phyloP scores from a whole-genome alignment of 2,113 vertebrate genomes.

The Motacilla tschutschensis region DNA sequence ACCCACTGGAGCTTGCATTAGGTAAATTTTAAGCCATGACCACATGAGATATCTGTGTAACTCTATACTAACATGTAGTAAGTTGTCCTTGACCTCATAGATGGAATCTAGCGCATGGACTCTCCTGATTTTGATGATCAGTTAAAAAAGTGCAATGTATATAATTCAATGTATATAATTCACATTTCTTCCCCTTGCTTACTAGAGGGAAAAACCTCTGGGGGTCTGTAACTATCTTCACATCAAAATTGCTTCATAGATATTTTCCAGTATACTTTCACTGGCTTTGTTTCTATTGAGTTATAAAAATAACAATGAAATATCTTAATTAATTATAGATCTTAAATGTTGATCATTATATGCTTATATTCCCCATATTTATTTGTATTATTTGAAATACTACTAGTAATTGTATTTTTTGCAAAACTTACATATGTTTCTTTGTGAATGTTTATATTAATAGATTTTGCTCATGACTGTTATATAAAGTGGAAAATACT shows the following conservation, averaged over 20 bases:
- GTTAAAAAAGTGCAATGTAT: background rate
- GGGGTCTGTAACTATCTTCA: background rate
- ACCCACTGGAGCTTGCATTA: background rate
- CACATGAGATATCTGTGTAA: background rate
- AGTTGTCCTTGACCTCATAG: background rate
- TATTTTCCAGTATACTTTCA: background rate
- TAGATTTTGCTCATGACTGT: background rate
- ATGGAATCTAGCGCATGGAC: background rate
- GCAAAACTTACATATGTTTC: background rate
- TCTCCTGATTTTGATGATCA: background rate
- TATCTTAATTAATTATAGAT: background rate
- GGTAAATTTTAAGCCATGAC: background rate
- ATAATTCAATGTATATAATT: background rate
- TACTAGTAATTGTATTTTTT: background rate
- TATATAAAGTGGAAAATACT: background rate
- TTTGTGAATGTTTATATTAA: background rate
- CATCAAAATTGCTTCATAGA: background rate
- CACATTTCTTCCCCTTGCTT: background rate
- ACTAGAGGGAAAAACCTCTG: background rate
- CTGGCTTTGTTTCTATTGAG: background rate
- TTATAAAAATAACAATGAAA: background rate
- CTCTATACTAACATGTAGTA: background rate
- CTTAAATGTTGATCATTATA: background rate
- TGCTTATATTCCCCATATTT: background rate
- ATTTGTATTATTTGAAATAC: background rate